Evolutionary conservation across 2,888 invertebrate species (phyloP).

Genomic region (Neocrepidodera transversa): DNA sequence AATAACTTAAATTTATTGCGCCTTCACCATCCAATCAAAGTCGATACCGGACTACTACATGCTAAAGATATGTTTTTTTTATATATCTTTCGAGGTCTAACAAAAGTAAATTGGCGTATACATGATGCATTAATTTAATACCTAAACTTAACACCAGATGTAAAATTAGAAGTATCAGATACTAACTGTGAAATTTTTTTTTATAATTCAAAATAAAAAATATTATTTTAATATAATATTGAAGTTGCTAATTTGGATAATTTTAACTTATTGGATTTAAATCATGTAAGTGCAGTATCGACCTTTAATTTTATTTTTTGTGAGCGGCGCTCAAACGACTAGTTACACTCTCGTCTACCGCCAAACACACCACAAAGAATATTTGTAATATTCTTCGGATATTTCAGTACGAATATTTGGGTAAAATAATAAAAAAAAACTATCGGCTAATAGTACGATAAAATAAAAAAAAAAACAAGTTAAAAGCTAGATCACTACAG

Average conservation of each 20-base stretch:
- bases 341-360: conserved; percentile 53
- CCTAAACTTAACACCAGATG: too few relatives aligned
- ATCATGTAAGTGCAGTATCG: too few relatives aligned
- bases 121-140: too few relatives aligned
- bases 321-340: conserved; percentile 41
- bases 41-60: background rate
- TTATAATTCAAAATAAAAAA: too few relatives aligned
- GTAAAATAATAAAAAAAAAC: conserved; percentile 45
- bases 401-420: conserved; percentile 15
- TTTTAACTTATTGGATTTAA: too few relatives aligned
- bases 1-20: conserved; percentile 44
- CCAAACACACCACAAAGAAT: conserved; percentile 26
- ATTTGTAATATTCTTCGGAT: conserved; percentile 20
- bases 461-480: conserved; percentile 19
- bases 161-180: too few relatives aligned
- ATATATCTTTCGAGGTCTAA: too few relatives aligned
- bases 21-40: conserved; percentile 5
- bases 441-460: conserved; percentile 58
- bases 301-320: conserved; percentile 6
- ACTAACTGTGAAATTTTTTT: too few relatives aligned
- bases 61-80: too few relatives aligned
- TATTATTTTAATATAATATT: too few relatives aligned
- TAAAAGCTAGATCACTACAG: background rate
- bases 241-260: too few relatives aligned
- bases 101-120: too few relatives aligned